These are phyloP conservation scores for Drosophila suzukii DNA, from an alignment of 1,140 invertebrate genomes.

Conservation along the genomic window DNA sequence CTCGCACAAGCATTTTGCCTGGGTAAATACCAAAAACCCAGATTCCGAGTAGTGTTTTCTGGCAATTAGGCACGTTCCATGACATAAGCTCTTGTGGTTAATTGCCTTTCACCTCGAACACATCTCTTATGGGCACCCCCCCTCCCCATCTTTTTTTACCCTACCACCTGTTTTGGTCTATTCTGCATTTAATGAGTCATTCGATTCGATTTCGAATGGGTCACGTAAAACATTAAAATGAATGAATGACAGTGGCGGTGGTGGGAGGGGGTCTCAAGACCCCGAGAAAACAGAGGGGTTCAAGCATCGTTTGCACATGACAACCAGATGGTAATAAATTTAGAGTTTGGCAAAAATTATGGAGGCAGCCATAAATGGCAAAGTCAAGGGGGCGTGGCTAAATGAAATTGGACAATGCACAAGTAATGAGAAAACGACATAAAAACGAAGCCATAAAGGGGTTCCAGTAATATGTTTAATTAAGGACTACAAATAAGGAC, in stretches of 20 bases:
- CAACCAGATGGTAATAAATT: slow-evolving; percentile 58
- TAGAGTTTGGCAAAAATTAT: slow-evolving; percentile 7
- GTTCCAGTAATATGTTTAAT: too few relatives aligned
- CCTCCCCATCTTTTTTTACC: background rate
- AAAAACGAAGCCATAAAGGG: background rate
- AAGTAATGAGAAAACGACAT: background rate
- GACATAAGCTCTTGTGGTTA: slow-evolving; percentile 63
- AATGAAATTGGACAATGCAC: background rate
- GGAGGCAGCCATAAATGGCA: slow-evolving; percentile 17
- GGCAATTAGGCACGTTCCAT: slow-evolving; percentile 68
- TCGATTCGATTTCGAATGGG: slow-evolving; percentile 64
- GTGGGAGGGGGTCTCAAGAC: background rate
- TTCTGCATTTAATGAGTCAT: slow-evolving; percentile 68
- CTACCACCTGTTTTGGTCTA: slow-evolving; percentile 15
- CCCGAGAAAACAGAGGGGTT: background rate
- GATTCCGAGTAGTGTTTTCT: slow-evolving; percentile 39
- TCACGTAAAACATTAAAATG: slow-evolving; percentile 77
- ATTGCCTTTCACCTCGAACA: slow-evolving; percentile 52
- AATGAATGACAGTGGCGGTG: slow-evolving; percentile 35
- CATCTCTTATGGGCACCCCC: slow-evolving; percentile 5
- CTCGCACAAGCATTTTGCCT: slow-evolving; percentile 47
- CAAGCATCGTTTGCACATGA: slow-evolving; percentile 48
- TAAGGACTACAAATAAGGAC: background rate
- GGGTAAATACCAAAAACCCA: slow-evolving; percentile 46
- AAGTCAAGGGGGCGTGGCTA: slow-evolving; percentile 26